A percentile compares a stretch with the other conserved stretches of the same genome.
Conservation (phyloP, 2,888 invertebrate genomes). For the Drosophila austrosaltans region DNA sequence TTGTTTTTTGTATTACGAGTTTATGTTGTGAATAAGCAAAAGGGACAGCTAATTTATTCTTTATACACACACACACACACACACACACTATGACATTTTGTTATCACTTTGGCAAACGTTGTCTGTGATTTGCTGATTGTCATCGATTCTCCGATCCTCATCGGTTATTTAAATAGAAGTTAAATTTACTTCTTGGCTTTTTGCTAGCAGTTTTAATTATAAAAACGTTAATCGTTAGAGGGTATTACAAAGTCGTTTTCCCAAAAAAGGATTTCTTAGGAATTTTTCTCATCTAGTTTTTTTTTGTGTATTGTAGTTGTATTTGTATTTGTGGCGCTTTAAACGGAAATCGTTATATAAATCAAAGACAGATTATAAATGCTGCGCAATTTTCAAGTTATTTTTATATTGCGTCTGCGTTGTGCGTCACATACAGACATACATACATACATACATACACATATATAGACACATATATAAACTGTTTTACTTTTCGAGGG, state of each 20-base stretch:
- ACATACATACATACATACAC: not conserved
- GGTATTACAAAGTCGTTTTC: not conserved
- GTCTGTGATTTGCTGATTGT: no score
- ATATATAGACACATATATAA: not conserved
- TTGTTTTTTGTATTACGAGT: no score
- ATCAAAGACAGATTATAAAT: constrained; percentile 79
- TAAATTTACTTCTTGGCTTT: no score
- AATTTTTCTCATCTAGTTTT: constrained; percentile 10
- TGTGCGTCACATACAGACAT: constrained; percentile 10
- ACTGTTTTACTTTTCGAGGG: not conserved
- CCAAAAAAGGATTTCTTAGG: no score
- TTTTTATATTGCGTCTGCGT: constrained; percentile 49
- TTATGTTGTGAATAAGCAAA: no score
- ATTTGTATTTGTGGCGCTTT: constrained; percentile 53
- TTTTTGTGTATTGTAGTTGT: constrained; percentile 1
- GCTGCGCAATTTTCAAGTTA: constrained; percentile 73
- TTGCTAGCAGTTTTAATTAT: not conserved
- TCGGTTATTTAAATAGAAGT: no score
- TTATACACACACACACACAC: no score
- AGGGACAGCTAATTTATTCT: no score
- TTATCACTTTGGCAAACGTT: no score
- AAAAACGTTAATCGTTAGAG: not conserved
- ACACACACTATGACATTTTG: no score
- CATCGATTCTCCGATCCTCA: no score
- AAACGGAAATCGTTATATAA: constrained; percentile 80